Conservation (phyloP, 2,888 invertebrate genomes). For the Drosophila recens region DNA sequence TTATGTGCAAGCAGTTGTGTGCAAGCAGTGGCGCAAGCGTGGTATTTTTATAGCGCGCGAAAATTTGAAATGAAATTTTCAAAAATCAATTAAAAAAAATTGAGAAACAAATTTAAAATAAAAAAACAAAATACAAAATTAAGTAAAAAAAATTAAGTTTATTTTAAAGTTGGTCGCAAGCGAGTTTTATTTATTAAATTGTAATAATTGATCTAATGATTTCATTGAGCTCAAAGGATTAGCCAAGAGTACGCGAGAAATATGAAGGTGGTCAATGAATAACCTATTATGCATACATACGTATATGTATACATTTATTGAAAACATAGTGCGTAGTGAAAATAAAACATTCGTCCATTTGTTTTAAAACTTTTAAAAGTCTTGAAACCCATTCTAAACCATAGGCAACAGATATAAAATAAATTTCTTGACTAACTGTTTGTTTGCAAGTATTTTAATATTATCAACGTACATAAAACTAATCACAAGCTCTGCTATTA, state of each 20-base stretch:
- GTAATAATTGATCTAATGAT: not conserved
- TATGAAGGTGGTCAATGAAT: not conserved
- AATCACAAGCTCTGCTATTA: constrained; percentile 28
- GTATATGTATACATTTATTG: not conserved
- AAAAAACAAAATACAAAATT: too few relatives aligned
- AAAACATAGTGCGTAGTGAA: not conserved
- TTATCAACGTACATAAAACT: constrained; percentile 10
- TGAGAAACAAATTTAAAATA: too few relatives aligned
- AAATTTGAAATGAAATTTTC: too few relatives aligned
- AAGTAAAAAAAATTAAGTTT: too few relatives aligned
- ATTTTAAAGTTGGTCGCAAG: too few relatives aligned
- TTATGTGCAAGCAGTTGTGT: not conserved
- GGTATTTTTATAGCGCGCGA: not conserved
- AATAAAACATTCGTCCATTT: not conserved
- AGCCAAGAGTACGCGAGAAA: too few relatives aligned
- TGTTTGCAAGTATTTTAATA: not conserved
- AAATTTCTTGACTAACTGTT: not conserved
- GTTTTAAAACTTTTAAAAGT: too few relatives aligned
- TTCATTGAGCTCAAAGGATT: not conserved
- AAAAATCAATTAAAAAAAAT: too few relatives aligned
- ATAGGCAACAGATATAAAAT: too few relatives aligned
- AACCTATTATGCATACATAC: not conserved
- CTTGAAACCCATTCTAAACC: too few relatives aligned
- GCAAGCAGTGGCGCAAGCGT: not conserved
- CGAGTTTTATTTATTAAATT: too few relatives aligned